These are phyloP conservation scores for Oryzias celebensis DNA, from an alignment of 2,113 vertebrate genomes.

Conservation along the genomic window DNA sequence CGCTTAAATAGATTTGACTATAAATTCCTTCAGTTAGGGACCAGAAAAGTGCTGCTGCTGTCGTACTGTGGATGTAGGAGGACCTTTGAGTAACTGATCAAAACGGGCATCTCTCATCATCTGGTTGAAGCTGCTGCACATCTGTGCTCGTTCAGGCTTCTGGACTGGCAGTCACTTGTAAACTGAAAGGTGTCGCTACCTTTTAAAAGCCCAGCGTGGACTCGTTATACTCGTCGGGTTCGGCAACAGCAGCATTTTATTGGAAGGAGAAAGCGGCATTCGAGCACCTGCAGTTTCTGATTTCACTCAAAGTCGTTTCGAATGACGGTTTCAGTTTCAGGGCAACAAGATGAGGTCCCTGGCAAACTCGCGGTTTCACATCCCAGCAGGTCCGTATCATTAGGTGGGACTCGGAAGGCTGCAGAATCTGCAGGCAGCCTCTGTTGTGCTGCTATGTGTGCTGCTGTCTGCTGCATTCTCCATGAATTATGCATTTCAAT, in stretches of 20 bases:
- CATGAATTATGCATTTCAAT: conserved; percentile 57
- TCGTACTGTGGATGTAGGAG: no score
- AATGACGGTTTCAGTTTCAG: conserved; percentile 58
- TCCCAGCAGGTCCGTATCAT: conserved; percentile 28
- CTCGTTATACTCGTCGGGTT: neutral
- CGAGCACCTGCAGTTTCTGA: conserved; percentile 38
- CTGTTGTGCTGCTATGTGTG: neutral
- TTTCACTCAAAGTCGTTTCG: conserved; percentile 66
- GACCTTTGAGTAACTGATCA: no score
- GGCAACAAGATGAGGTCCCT: conserved; percentile 9
- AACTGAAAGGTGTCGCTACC: neutral
- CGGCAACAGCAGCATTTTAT: neutral
- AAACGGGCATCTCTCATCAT: no score
- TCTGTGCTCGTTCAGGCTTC: conserved; percentile 4
- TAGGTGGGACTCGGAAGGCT: conserved; percentile 10
- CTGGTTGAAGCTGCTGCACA: no score
- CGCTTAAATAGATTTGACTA: no score
- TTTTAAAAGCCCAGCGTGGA: neutral
- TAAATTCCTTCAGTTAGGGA: no score
- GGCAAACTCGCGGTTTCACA: conserved; percentile 45
- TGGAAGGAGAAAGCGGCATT: conserved; percentile 30
- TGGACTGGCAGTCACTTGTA: neutral
- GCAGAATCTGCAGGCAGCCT: neutral
- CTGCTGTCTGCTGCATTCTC: conserved; percentile 6
- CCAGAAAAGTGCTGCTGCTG: no score